Conservation (phyloP, 2,888 invertebrate genomes). For the Proisotoma minuta region DNA sequence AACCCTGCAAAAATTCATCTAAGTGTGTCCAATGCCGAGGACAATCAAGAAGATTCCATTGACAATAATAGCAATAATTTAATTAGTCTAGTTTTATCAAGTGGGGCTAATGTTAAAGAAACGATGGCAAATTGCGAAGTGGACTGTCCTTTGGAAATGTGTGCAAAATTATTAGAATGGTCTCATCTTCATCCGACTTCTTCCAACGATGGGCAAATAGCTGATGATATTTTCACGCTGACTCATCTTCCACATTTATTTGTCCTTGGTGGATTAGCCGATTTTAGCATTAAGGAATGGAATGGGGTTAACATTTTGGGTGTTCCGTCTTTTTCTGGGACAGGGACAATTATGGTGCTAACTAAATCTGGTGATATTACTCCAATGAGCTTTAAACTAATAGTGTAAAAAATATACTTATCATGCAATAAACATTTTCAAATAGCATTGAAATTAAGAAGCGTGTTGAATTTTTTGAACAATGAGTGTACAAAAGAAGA, state of each 20-base stretch:
- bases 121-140: slow-evolving; percentile 31
- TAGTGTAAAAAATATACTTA: too few species aligned
- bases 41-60: neutral
- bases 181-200: slow-evolving; percentile 27
- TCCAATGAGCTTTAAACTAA: slow-evolving; percentile 29
- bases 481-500: too few species aligned
- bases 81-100: slow-evolving; percentile 27
- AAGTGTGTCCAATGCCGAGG: slow-evolving; percentile 9
- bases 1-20: slow-evolving; percentile 30
- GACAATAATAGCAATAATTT: slow-evolving; percentile 23
- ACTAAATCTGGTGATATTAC: slow-evolving; percentile 26
- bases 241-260: slow-evolving; percentile 28
- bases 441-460: too few species aligned
- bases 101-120: slow-evolving; percentile 28
- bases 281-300: slow-evolving; percentile 22
- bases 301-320: slow-evolving; percentile 31
- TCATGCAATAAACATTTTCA: too few species aligned
- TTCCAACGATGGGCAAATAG: slow-evolving; percentile 16
- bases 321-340: slow-evolving; percentile 30
- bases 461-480: too few species aligned
- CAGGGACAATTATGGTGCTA: slow-evolving; percentile 23
- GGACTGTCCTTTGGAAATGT: slow-evolving; percentile 29
- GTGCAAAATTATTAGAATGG: slow-evolving; percentile 27
- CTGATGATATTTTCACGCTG: slow-evolving; percentile 20
- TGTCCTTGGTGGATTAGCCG: slow-evolving; percentile 24